Percentiles rank a stretch among this genome's conserved stretches.
These are phyloP conservation scores for Chironomus tentans DNA, from an alignment of 2,888 invertebrate species.

Conservation along the genomic window DNA sequence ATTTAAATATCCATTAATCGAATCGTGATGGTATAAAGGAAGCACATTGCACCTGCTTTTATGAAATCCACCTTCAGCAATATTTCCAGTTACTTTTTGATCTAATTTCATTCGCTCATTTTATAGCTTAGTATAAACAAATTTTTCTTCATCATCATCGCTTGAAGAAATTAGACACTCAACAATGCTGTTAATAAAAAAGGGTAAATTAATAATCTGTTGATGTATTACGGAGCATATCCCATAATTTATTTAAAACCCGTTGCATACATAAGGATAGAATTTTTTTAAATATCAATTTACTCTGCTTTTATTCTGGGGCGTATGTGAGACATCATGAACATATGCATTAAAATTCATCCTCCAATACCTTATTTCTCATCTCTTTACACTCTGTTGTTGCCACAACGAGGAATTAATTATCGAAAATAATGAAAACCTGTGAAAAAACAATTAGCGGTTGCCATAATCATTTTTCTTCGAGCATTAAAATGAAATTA, in stretches of 20 bases:
- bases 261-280: not conserved
- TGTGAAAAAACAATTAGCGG: conserved; percentile 21
- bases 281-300: not conserved
- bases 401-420: conserved; percentile 16
- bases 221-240: too few species aligned
- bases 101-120: too few species aligned
- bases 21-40: conserved; percentile 10
- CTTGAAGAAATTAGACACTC: not conserved
- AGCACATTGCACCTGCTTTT: conserved; percentile 18
- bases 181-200: not conserved
- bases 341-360: not conserved
- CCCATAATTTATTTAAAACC: not conserved
- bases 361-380: not conserved
- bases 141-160: too few species aligned
- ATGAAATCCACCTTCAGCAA: not conserved
- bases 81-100: too few species aligned
- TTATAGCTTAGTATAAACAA: too few species aligned
- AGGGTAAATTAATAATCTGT: too few species aligned
- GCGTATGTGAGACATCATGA: not conserved
- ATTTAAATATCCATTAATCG: not conserved
- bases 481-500: not conserved
- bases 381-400: not conserved
- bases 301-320: not conserved
- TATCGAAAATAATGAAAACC: not conserved
- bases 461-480: conserved; percentile 21